These are phyloP conservation scores for Drosophila incognita DNA, from an alignment of 2,888 invertebrate species.

Conservation along the genomic window DNA sequence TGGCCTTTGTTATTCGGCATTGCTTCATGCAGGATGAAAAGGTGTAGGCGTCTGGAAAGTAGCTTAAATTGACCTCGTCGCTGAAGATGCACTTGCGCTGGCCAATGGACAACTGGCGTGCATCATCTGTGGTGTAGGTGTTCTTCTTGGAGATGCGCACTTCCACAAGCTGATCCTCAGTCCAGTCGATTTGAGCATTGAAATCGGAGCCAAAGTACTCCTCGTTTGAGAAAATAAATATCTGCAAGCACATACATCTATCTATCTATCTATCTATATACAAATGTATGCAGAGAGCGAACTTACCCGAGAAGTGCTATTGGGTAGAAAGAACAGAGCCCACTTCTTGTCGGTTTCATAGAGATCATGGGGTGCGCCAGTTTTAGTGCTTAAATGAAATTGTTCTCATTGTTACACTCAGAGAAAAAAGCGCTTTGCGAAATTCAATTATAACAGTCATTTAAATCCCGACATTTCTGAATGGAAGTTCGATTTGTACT, in stretches of 20 bases:
- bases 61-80: constrained; percentile 88
- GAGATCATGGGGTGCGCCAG: constrained; percentile 81
- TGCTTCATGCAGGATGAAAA: constrained; percentile 91
- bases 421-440: not conserved
- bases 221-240: constrained; percentile 88
- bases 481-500: not conserved
- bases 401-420: not conserved
- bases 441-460: not conserved
- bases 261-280: not conserved
- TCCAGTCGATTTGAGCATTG: constrained; percentile 90
- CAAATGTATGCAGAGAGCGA: not conserved
- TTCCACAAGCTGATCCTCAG: constrained; percentile 84
- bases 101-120: constrained; percentile 88
- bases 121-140: constrained; percentile 91
- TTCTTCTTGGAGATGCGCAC: constrained; percentile 89
- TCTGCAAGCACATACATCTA: constrained; percentile 53
- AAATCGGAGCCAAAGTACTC: constrained; percentile 90
- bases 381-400: constrained; percentile 63
- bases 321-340: constrained; percentile 83
- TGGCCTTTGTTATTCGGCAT: constrained; percentile 89
- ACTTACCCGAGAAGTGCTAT: constrained; percentile 75
- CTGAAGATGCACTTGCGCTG: constrained; percentile 91
- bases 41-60: constrained; percentile 87
- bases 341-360: constrained; percentile 85
- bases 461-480: not conserved